Base-by-base conservation (phyloP, 2,797 vertebrate species). In the Myotis pilosus region DNA sequence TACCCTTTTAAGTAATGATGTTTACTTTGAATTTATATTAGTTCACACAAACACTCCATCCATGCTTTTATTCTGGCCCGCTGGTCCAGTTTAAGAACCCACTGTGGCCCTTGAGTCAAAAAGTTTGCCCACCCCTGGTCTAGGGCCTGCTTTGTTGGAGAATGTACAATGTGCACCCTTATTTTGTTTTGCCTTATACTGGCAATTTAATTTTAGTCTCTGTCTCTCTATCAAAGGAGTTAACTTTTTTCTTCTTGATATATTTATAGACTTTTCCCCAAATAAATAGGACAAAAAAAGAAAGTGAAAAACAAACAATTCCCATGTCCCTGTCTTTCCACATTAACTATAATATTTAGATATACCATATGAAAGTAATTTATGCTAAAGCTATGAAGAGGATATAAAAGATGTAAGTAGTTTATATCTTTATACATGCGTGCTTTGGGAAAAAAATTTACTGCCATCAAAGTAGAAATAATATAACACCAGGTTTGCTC, bases 381-480 rank as follows among this genome's bases (percentile, higher is more conserved):
- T 86, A n/a, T 86, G 71, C 9, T 81, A 87, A 53, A 30, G 30
- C 16, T 91, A 15, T 62, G 94, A 49, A 90, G n/a, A 55, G 1
- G 5, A 64, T 92, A 4, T 9, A 82, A 89, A 94, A 38, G 6
- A 23, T 88, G 49, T 72, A 87, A 80, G 33, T 74, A 38, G 41
- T 75, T 80, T 81, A 15, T 79, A 53, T 57, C 5, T 83, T 83
- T 85, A 19, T 41, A 92, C 78, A 62, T 80, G 13, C 2, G n/a
- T 84, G 9, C 20, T 83, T 93, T 96, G 66, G 25, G 30, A 85
- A 82, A 10, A 85, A 10, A 90, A 44, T 53, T 80, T 91, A 44
- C n/a, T 94, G 38, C 23, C 22, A 33, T 89, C 23, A 55, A 79
- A 75, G 51, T 82, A 20, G 25, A 55, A 78, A 47, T 90, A 78